These are phyloP conservation scores for Colistium nudipinnis DNA, from an alignment of 2,113 vertebrate genomes.

Conservation along the genomic window DNA sequence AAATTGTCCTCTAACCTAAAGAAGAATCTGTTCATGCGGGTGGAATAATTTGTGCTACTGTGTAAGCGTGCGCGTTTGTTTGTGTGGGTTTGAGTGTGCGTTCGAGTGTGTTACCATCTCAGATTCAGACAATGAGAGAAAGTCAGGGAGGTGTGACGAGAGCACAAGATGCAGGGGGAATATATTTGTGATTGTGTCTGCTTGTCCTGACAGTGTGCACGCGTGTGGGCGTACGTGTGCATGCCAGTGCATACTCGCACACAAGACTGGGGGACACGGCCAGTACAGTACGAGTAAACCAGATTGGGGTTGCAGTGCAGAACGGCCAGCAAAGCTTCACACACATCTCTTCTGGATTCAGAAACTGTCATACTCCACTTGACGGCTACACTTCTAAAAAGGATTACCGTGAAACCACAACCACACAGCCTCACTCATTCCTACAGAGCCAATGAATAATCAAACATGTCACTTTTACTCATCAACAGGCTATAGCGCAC, in stretches of 20 bases:
- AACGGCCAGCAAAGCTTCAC: conserved; percentile 16
- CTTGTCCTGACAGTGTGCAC: conserved; percentile 35
- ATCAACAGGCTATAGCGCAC: conserved; percentile 14
- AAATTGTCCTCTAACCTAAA: conserved; percentile 75
- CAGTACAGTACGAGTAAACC: conserved; percentile 27
- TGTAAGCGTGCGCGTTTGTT: conserved; percentile 22
- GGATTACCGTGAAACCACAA: conserved; percentile 46
- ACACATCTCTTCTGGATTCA: conserved; percentile 32
- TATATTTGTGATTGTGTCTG: conserved; percentile 69
- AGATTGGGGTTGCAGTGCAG: conserved; percentile 45
- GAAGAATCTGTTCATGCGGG: conserved; percentile 56
- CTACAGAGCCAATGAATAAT: conserved; percentile 32
- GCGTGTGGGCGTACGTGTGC: background rate
- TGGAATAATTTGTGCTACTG: conserved; percentile 55
- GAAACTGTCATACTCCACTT: conserved; percentile 40
- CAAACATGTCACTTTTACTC: conserved; percentile 5
- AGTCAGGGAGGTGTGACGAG: conserved; percentile 75
- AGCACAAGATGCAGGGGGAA: conserved; percentile 67
- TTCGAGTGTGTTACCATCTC: conserved; percentile 53
- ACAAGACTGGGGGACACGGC: conserved; percentile 1
- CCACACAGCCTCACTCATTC: background rate
- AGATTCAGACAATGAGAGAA: conserved; percentile 73
- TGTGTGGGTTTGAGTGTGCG: conserved; percentile 33
- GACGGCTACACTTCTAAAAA: conserved; percentile 57
- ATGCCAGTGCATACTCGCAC: background rate